These are phyloP conservation scores for Phalera bucephala DNA, from an alignment of 2,888 invertebrate genomes.

Conservation along the genomic window DNA sequence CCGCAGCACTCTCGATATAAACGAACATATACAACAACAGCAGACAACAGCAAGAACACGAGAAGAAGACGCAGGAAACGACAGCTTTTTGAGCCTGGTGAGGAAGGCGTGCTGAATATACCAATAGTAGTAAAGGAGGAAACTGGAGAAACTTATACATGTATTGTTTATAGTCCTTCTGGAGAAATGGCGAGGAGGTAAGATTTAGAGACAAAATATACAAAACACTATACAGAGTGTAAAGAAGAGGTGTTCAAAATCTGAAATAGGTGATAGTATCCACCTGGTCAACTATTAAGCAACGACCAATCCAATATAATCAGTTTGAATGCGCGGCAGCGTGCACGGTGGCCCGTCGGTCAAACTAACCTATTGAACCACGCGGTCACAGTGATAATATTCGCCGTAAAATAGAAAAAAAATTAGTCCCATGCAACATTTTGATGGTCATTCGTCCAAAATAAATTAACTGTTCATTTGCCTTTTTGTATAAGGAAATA, in stretches of 20 bases:
- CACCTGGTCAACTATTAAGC: no score
- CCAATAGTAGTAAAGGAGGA: constrained; percentile 83
- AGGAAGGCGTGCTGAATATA: constrained; percentile 84
- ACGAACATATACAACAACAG: constrained; percentile 37
- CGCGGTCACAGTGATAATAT: no score
- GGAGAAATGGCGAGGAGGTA: constrained; percentile 89
- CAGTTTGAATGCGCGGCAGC: no score
- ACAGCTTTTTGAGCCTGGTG: constrained; percentile 60
- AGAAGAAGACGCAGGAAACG: constrained; percentile 57
- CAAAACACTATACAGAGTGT: background rate
- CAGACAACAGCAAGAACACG: constrained; percentile 22
- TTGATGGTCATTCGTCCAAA: no score
- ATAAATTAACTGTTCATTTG: no score
- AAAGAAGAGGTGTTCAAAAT: background rate
- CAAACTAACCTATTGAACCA: no score
- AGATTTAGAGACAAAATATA: background rate
- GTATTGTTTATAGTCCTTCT: constrained; percentile 88
- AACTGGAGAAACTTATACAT: constrained; percentile 91
- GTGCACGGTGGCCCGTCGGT: no score
- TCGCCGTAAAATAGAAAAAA: no score
- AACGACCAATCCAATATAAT: no score
- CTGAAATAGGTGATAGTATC: no score
- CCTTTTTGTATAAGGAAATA: no score
- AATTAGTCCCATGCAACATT: no score
- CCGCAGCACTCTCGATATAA: constrained; percentile 66